Evolutionary conservation across 2,888 invertebrate genomes (phyloP).

Genomic region (Oscheius sp.): DNA sequence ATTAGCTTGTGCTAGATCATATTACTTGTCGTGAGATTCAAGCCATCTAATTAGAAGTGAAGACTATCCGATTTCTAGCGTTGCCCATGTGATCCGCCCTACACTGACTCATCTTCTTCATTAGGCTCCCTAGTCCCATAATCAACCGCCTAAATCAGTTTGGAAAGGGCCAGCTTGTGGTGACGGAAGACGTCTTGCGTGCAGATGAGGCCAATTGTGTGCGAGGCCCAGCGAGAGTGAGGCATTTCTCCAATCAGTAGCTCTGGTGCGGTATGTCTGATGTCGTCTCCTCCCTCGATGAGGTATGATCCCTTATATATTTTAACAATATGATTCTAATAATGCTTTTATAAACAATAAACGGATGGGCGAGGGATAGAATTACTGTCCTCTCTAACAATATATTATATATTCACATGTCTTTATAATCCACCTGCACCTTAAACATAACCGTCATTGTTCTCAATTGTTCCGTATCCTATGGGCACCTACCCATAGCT

Average conservation of each 20-base stretch:
- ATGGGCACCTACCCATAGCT: too few species aligned
- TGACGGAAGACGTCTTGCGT: conserved; percentile 28
- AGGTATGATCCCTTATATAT: conserved; percentile 2
- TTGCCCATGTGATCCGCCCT: conserved; percentile 29
- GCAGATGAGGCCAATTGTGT: conserved; percentile 32
- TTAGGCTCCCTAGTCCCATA: conserved; percentile 27
- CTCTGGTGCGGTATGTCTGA: conserved; percentile 13
- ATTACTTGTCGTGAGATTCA: conserved; percentile 12
- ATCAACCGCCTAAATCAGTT: conserved; percentile 32
- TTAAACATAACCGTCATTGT: too few species aligned
- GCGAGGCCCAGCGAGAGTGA: conserved; percentile 20
- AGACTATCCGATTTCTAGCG: conserved; percentile 31
- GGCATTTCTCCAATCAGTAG: conserved; percentile 20
- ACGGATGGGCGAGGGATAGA: too few species aligned
- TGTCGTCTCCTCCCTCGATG: conserved; percentile 13
- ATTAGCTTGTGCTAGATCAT: neutral
- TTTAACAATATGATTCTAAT: neutral
- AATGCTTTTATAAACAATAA: too few species aligned
- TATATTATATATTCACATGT: too few species aligned
- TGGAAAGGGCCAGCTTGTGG: conserved; percentile 27
- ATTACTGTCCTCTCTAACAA: too few species aligned
- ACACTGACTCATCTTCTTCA: conserved; percentile 26
- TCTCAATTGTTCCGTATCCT: too few species aligned
- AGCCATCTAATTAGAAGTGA: conserved; percentile 6
- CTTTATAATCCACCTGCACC: too few species aligned